Evolutionary conservation across 2,113 vertebrate species (phyloP).

Genomic region (Mustela nigripes): DNA sequence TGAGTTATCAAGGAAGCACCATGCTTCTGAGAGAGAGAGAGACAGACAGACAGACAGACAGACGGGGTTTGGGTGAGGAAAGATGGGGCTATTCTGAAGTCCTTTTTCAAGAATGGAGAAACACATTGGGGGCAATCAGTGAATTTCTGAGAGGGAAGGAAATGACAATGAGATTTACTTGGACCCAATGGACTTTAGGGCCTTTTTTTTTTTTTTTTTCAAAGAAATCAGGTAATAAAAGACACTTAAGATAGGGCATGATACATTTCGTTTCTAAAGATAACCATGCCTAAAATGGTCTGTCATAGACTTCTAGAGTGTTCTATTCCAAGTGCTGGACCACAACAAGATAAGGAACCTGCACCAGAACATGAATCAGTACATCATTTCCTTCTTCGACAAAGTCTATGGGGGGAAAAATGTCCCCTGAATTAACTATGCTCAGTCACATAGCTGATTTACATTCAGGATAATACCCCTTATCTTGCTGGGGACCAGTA

Average conservation of each 20-base stretch:
- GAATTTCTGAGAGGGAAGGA: background rate
- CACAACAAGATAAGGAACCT: background rate
- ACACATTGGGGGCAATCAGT: background rate
- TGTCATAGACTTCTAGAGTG: background rate
- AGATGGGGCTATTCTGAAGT: slow-evolving; percentile 13
- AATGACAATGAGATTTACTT: slow-evolving; percentile 42
- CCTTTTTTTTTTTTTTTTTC: slow-evolving; percentile 24
- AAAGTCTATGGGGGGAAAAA: background rate
- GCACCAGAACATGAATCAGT: slow-evolving; percentile 33
- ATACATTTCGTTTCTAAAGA: background rate
- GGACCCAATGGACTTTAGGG: background rate
- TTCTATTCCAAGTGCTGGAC: background rate
- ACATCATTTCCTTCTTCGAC: slow-evolving; percentile 26
- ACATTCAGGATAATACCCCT: background rate
- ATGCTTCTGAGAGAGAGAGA: background rate
- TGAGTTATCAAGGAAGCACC: background rate
- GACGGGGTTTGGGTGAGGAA: background rate
- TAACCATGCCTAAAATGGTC: background rate
- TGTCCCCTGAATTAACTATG: background rate
- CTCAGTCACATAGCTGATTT: background rate
- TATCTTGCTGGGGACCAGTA: background rate
- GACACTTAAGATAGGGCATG: background rate
- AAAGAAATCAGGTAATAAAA: slow-evolving; percentile 9
- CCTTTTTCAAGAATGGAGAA: slow-evolving; percentile 39
- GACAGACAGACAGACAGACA: background rate